A percentile compares a stretch with the other conserved stretches of the same genome.
phyloP scores from a whole-genome alignment of 2,888 invertebrate genomes.

The Epsilonema sp. region DNA sequence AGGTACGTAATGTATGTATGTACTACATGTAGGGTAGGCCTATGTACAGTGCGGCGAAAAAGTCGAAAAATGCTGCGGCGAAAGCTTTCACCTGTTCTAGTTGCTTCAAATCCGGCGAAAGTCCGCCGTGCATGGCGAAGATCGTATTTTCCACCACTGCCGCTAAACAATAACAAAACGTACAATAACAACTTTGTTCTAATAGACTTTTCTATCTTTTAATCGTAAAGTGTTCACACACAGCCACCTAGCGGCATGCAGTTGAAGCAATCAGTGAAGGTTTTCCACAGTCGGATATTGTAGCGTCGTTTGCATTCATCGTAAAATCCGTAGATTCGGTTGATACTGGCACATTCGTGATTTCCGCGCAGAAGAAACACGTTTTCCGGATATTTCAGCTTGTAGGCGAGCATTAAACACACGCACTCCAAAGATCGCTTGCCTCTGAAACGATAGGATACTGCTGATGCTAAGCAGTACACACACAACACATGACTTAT shows the following conservation, averaged over 20 bases:
- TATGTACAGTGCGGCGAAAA: too few species aligned
- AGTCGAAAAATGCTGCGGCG: too few species aligned
- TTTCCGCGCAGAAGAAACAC: neutral
- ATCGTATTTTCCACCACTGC: conserved; percentile 38
- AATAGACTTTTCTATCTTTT: too few species aligned
- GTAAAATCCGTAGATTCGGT: conserved; percentile 40
- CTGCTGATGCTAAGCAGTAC: too few species aligned
- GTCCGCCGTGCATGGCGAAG: conserved; percentile 39
- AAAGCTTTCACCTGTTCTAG: too few species aligned
- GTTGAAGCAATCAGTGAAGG: conserved; percentile 39
- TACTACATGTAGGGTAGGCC: too few species aligned
- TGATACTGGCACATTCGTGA: conserved; percentile 8
- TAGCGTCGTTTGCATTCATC: conserved; percentile 39
- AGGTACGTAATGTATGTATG: neutral
- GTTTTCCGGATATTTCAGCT: neutral
- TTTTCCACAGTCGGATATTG: conserved; percentile 38
- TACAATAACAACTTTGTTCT: neutral
- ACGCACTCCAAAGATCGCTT: neutral
- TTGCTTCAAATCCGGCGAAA: conserved; percentile 36
- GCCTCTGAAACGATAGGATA: neutral
- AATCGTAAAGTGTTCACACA: too few species aligned
- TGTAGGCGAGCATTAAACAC: neutral
- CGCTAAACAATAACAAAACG: conserved; percentile 27
- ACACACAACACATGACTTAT: too few species aligned
- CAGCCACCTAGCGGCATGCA: conserved; percentile 34